Percentiles rank a stretch among this genome's conserved stretches.
Conservation (phyloP, 2,888 invertebrate genomes). For the Dasypogon diadema region DNA sequence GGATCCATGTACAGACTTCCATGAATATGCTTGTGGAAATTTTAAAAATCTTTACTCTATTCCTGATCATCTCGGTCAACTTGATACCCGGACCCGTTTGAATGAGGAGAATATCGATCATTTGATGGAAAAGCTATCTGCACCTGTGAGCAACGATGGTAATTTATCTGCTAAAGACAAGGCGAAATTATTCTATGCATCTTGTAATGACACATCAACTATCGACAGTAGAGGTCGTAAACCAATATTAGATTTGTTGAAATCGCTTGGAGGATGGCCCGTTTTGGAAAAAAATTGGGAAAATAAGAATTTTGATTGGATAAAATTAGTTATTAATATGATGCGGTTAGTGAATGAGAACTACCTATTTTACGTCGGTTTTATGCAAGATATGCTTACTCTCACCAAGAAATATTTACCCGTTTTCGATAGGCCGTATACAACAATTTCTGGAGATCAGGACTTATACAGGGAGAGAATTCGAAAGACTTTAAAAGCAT, state of each 20-base stretch:
- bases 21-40: conserved; percentile 1
- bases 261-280: background rate
- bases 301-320: background rate
- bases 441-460: background rate
- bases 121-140: background rate
- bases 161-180: background rate
- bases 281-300: background rate
- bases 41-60: background rate
- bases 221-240: background rate
- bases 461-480: background rate
- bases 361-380: background rate
- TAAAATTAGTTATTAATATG: background rate
- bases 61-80: background rate
- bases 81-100: background rate
- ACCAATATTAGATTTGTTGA: background rate
- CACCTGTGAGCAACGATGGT: background rate
- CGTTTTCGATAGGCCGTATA: too few relatives aligned
- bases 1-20: too few relatives aligned
- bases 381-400: background rate
- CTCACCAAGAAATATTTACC: background rate
- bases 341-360: too few relatives aligned
- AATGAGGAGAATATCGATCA: background rate
- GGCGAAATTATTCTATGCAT: background rate
- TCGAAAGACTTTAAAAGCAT: background rate
- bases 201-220: background rate